A percentile compares a stretch with the other conserved stretches of the same genome.
Evolutionary conservation across 64 coral and sea anemone genomes (phyloP).

Genomic region (Orbicella faveolata): DNA sequence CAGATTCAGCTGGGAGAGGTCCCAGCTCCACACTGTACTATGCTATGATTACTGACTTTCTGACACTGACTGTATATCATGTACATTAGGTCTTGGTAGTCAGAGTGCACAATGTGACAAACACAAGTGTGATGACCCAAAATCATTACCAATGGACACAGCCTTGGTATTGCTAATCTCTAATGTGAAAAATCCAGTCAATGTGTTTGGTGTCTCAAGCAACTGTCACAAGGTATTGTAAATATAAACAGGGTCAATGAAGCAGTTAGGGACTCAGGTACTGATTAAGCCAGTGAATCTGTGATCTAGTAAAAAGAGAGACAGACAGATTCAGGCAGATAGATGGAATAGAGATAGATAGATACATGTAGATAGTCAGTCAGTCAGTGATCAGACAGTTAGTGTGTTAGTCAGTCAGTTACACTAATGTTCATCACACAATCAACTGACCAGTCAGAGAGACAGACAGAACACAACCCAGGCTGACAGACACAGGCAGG

Average conservation of each 20-base stretch:
- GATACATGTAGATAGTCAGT: no score
- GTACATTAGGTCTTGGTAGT: neutral
- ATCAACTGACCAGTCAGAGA: neutral
- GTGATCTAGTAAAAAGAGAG: no score
- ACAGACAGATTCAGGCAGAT: no score
- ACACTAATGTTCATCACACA: neutral
- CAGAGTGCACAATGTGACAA: neutral
- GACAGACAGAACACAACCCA: neutral
- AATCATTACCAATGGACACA: constrained; percentile 43
- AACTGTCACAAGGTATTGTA: constrained; percentile 46
- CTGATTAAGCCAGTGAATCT: no score
- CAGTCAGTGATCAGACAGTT: no score
- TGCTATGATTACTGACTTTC: no score
- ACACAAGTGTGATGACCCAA: neutral
- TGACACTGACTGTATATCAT: neutral
- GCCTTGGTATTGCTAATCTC: neutral
- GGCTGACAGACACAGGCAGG: neutral
- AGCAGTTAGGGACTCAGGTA: no score
- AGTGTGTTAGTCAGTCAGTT: neutral
- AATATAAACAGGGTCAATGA: neutral
- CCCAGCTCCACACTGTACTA: no score
- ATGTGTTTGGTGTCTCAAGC: constrained; percentile 31
- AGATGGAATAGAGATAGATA: no score
- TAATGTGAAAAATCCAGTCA: neutral
- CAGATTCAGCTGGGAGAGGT: no score